These are phyloP conservation scores for Microchrysa polita DNA, from an alignment of 2,888 invertebrate species.

Conservation along the genomic window DNA sequence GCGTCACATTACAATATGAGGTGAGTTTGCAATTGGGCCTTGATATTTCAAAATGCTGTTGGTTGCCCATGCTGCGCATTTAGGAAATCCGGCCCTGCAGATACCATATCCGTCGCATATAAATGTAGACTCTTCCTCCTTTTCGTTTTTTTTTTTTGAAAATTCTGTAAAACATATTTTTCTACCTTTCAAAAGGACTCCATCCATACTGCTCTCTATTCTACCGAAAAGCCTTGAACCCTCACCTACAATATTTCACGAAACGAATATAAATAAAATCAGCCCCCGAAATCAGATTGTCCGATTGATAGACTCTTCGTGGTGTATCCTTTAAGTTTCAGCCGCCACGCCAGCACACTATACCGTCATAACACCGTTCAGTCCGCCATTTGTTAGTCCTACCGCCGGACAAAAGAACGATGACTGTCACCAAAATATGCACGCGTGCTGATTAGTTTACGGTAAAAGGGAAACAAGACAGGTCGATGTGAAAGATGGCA, in stretches of 20 bases:
- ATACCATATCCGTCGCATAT: too few relatives aligned
- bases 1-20: too few relatives aligned
- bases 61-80: too few relatives aligned
- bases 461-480: slow-evolving; percentile 37
- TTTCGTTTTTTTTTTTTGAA: too few relatives aligned
- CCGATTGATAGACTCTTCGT: slow-evolving; percentile 10
- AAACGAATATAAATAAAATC: background rate
- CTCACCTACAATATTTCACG: background rate
- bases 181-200: too few relatives aligned
- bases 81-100: too few relatives aligned
- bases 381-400: slow-evolving; percentile 16
- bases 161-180: too few relatives aligned
- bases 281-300: slow-evolving; percentile 24
- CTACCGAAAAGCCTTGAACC: background rate
- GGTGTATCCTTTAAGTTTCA: background rate
- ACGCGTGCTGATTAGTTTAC: slow-evolving; percentile 51
- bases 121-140: too few relatives aligned
- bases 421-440: slow-evolving; percentile 49
- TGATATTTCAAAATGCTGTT: too few relatives aligned
- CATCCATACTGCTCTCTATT: too few relatives aligned
- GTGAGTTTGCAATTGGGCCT: too few relatives aligned
- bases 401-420: slow-evolving; percentile 46
- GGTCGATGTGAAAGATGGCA: too few relatives aligned
- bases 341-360: background rate
- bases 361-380: background rate